Evolutionary conservation across 2,113 vertebrate species (phyloP), one percentile per base, ranked within the genome.

Genomic region (Thryonomys swinderianus): DNA sequence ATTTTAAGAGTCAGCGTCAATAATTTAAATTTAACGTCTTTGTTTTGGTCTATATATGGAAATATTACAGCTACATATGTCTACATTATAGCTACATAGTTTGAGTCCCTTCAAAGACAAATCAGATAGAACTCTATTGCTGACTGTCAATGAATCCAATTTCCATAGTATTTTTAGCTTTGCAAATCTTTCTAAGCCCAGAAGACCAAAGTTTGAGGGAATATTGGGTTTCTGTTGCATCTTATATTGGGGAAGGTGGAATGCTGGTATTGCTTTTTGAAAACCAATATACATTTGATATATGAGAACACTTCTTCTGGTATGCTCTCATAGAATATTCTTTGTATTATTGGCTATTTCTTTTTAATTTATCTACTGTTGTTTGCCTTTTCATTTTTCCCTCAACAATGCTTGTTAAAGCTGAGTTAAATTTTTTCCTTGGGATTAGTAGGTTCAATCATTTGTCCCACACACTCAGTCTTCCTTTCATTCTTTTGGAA

Each of bases 1-100:
- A 32, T 51, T 53, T 40, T 79, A 45, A 94, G 59, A 64, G 21
- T 93, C 67, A 48, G 23, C 27, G 85, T 76, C 45, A 81, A 51
- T 86, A 66, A 53, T 53, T 87, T 87, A 69, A 80, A 37, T 13
- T 42, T 88, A 7, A 59, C 9, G 18, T 53, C 42, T 21, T 32
- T 61, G 20, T 40, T 96, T 78, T 89, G 34, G 34, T 93, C 91
- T 88, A 37, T 67, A 30, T 64, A 37, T n/a, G 55, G 40, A 82
- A 61, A n/a, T 87, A 66, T 69, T 81, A 51, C 25, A 42, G 13
- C 62, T 48, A 21, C 32, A 27, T 62, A 18, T 67, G 81, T 95
- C 37, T 67, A n/a, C n/a, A n/a, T n/a, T n/a, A n/a, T n/a, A n/a
- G n/a, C n/a, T n/a, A n/a, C n/a, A n/a, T 89, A 27, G 3, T 40